phyloP scores from a whole-genome alignment of 2,888 invertebrate species.

The Drosophila subquinaria region DNA sequence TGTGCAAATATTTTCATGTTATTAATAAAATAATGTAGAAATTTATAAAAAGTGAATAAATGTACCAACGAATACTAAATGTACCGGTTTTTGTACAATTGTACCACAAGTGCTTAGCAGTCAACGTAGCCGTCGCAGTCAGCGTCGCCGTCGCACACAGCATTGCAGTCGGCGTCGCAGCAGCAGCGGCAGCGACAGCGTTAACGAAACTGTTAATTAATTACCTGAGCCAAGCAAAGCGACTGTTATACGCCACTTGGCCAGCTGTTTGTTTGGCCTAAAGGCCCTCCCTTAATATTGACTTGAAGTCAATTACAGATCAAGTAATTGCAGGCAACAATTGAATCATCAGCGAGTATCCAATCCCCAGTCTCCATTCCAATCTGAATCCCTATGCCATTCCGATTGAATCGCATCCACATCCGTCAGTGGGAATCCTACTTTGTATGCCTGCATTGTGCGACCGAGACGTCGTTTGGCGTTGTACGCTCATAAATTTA shows the following conservation, averaged over 20 bases:
- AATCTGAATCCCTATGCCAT: background rate
- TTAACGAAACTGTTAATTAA: slow-evolving; percentile 57
- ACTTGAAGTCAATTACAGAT: slow-evolving; percentile 16
- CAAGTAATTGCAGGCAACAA: slow-evolving; percentile 18
- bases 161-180: slow-evolving; percentile 20
- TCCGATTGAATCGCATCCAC: slow-evolving; percentile 12
- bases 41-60: background rate
- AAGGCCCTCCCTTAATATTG: background rate
- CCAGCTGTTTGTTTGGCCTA: slow-evolving; percentile 2
- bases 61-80: background rate
- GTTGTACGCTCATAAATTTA: slow-evolving; percentile 76
- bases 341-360: slow-evolving; percentile 3
- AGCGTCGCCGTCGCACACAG: slow-evolving; percentile 9
- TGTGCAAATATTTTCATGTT: no score
- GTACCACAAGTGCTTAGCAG: background rate
- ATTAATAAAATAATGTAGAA: no score
- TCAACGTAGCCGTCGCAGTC: slow-evolving; percentile 10
- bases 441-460: slow-evolving; percentile 72
- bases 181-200: slow-evolving; percentile 37
- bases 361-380: background rate
- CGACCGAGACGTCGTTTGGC: slow-evolving; percentile 73
- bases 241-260: slow-evolving; percentile 18
- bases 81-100: background rate
- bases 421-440: slow-evolving; percentile 62
- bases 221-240: slow-evolving; percentile 32